Evolutionary conservation across 2,888 invertebrate species (phyloP).

Genomic region (Patella caerulea): DNA sequence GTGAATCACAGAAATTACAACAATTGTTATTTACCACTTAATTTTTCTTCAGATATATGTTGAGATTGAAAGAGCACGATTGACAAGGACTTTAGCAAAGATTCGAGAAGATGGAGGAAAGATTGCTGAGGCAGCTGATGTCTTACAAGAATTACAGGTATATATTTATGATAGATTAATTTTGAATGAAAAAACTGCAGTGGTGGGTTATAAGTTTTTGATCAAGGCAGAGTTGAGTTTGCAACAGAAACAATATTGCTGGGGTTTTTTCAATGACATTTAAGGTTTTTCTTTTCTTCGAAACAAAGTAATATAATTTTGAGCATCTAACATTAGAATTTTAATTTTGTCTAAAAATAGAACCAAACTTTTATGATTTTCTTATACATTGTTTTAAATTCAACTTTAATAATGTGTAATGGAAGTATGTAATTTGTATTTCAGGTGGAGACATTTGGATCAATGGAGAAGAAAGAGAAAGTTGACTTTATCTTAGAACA

Average conservation of each 20-base stretch:
- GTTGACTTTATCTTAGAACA: constrained; percentile 97
- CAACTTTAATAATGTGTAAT: neutral
- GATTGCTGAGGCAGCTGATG: constrained; percentile 89
- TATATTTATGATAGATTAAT: neutral
- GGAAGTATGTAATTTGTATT: neutral
- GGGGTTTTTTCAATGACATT: too few species aligned
- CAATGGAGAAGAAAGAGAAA: constrained; percentile 98
- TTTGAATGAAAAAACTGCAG: too few species aligned
- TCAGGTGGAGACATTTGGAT: constrained; percentile 94
- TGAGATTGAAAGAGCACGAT: constrained; percentile 97
- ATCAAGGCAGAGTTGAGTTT: too few species aligned
- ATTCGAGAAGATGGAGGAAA: constrained; percentile 75
- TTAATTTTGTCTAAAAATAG: too few species aligned
- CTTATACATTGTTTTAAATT: neutral
- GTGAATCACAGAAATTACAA: too few species aligned
- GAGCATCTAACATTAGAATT: too few species aligned
- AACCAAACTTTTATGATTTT: neutral
- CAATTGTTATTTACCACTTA: too few species aligned
- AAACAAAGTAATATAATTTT: too few species aligned
- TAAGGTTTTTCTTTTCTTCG: too few species aligned
- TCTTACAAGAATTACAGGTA: constrained; percentile 94
- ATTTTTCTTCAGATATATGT: constrained; percentile 86
- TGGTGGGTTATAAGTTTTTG: too few species aligned
- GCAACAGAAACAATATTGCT: too few species aligned
- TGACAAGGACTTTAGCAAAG: constrained; percentile 82